Base-by-base conservation (phyloP, 1,140 invertebrate genomes). In the Zaprionus inermis region DNA sequence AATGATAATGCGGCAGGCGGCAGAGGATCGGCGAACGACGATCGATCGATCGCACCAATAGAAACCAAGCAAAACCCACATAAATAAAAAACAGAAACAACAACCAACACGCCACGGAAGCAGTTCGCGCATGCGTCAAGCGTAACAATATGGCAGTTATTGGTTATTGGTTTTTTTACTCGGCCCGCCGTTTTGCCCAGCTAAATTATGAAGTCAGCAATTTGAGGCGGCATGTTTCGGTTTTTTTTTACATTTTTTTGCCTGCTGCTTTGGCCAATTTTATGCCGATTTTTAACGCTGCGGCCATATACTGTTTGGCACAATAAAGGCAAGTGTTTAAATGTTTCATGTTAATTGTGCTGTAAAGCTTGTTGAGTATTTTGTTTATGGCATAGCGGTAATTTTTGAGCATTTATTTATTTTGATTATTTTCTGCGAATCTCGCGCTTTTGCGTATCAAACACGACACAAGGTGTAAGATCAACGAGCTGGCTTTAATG, bases 241-340 rank as follows among this genome's bases (percentile, higher is more conserved):
- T 36, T 60, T 67, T 68, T 57, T 74, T 68, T 69, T 52, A 49
- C 28, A 16, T 49, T 10, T 28, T 63, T 58, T 75, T 46, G 4
- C 12, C 12, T 72, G 49, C 16, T 34, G n/a, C 7, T 24, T 49
- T 73, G 69, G 59, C 38, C 63, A 71, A 69, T 70, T 79, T 88
- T 74, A 83, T 77, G 77, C 44, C 32, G 63, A 63, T 71, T 75
- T 75, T 75, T 58, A 65, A 74, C 54, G 59, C 59, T 69, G 18
- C 51, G 32, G 65, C n/a, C n/a, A n/a, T n/a, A n/a, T n/a, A n/a
- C n/a, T n/a, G n/a, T 68, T 44, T 16, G 36, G 51, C 64, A 70
- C 76, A 54, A 79, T 81, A 88, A 86, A 86, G 68, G 60, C 76
- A 76, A 85, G 79, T 88, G 76, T 60, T 84, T 78, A 56, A 78